phyloP scores from a whole-genome alignment of 2,113 vertebrate species.

The Odocoileus virginianus region DNA sequence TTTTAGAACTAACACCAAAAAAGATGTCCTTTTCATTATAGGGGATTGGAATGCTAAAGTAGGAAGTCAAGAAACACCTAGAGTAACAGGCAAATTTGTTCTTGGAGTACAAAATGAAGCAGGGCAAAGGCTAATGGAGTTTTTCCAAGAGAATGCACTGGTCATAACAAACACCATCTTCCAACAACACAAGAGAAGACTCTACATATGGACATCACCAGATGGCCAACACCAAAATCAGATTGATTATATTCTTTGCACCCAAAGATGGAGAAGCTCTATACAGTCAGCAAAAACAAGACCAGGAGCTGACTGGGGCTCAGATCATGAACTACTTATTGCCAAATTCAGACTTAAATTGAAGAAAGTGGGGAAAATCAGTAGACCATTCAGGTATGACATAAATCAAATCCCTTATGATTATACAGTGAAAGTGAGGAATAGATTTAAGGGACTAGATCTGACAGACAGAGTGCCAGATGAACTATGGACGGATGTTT shows the following conservation, averaged over 20 bases:
- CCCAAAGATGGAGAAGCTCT: neutral
- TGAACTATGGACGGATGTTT: neutral
- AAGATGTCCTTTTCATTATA: neutral
- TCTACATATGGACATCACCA: neutral
- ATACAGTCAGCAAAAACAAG: neutral
- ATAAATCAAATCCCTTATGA: neutral
- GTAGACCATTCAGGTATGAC: neutral
- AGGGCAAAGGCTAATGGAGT: neutral
- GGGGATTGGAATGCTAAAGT: neutral
- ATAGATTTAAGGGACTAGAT: neutral
- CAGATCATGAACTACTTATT: neutral
- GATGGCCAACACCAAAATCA: neutral
- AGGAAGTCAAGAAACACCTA: neutral
- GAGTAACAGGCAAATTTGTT: neutral
- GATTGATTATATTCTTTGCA: neutral
- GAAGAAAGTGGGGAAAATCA: neutral
- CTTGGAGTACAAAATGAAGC: neutral
- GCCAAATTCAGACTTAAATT: neutral
- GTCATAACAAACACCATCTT: neutral
- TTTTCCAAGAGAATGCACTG: neutral
- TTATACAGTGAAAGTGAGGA: neutral
- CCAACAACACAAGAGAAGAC: neutral
- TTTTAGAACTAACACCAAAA: neutral
- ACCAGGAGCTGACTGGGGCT: neutral
- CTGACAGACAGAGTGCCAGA: neutral